Conservation (phyloP, 1,140 invertebrate species). For the Proctacanthus coquilletti region DNA sequence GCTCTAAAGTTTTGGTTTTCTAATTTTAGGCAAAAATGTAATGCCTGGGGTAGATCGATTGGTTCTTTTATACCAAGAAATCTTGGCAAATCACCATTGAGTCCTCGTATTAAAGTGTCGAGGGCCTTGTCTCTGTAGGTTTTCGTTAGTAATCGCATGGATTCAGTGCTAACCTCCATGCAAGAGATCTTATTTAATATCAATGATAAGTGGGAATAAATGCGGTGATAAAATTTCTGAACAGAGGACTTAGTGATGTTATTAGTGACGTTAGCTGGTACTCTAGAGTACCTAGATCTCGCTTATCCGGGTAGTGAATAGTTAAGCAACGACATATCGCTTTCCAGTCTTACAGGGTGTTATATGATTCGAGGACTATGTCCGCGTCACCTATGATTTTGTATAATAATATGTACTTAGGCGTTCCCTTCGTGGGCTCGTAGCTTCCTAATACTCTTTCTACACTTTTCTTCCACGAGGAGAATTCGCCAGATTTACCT, state of each 20-base stretch:
- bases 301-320: slow-evolving; percentile 2
- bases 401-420: slow-evolving; percentile 3
- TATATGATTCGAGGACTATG: slow-evolving; percentile 2
- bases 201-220: background rate
- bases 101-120: slow-evolving; percentile 6
- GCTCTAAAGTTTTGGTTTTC: slow-evolving; percentile 7
- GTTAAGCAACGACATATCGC: background rate
- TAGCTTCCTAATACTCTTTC: slow-evolving; percentile 2
- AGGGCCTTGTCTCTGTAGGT: slow-evolving; percentile 8
- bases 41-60: slow-evolving; percentile 6
- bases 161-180: background rate
- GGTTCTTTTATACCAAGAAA: slow-evolving; percentile 8
- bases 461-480: slow-evolving; percentile 1
- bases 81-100: slow-evolving; percentile 6
- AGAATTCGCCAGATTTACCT: slow-evolving; percentile 3
- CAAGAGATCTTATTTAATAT: slow-evolving; percentile 2
- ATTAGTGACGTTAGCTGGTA: slow-evolving; percentile 3
- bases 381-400: background rate
- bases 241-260: background rate
- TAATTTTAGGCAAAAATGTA: slow-evolving; percentile 10
- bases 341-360: slow-evolving; percentile 1
- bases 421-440: background rate
- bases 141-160: slow-evolving; percentile 2
- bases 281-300: slow-evolving; percentile 4
- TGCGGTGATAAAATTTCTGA: background rate